Evolutionary conservation across 2,888 invertebrate genomes (phyloP).

Genomic region (Chloroclystis v-ata): DNA sequence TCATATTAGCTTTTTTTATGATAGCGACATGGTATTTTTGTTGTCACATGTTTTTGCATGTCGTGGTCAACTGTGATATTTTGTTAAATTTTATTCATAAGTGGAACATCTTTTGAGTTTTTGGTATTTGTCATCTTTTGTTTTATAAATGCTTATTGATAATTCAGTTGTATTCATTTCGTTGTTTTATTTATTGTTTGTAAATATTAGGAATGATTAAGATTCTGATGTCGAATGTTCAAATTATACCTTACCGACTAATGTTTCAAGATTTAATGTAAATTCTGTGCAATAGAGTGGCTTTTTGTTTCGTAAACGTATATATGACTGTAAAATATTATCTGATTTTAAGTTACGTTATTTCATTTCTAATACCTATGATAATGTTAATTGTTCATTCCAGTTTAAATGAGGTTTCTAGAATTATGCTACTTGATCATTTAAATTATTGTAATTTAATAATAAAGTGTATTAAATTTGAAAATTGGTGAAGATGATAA

Average conservation of each 20-base stretch:
- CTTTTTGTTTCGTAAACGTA: slow-evolving; percentile 51
- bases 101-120: slow-evolving; percentile 55
- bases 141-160: slow-evolving; percentile 47
- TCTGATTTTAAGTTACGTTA: slow-evolving; percentile 69
- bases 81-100: slow-evolving; percentile 75
- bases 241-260: slow-evolving; percentile 40
- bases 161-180: slow-evolving; percentile 54
- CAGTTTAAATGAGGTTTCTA: slow-evolving; percentile 75
- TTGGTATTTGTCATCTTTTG: slow-evolving; percentile 41
- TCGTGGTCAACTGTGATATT: slow-evolving; percentile 78
- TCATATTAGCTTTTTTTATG: slow-evolving; percentile 20
- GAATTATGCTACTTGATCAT: slow-evolving; percentile 73
- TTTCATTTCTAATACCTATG: slow-evolving; percentile 66
- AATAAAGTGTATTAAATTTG: slow-evolving; percentile 75
- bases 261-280: slow-evolving; percentile 31
- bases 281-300: slow-evolving; percentile 69
- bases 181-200: slow-evolving; percentile 76
- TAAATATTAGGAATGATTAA: slow-evolving; percentile 58
- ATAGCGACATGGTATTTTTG: slow-evolving; percentile 41
- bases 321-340: slow-evolving; percentile 58
- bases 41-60: slow-evolving; percentile 57
- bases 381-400: slow-evolving; percentile 77
- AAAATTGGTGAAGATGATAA: slow-evolving; percentile 76
- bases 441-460: slow-evolving; percentile 77
- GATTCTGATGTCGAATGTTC: slow-evolving; percentile 56